Conservation (phyloP, 2,888 invertebrate genomes). For the Gordius sp. region DNA sequence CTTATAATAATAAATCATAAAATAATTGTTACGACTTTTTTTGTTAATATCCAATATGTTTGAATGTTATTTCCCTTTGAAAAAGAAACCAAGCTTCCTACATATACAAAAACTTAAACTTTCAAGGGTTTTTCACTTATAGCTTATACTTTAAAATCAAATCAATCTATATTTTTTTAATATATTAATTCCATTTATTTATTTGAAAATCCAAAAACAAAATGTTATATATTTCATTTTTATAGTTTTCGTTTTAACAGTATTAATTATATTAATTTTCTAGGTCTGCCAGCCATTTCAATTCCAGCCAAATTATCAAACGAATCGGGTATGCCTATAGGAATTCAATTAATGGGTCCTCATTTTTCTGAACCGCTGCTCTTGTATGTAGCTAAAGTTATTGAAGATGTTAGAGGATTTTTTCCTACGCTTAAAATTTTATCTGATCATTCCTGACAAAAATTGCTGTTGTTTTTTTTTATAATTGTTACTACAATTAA, state of each 20-base stretch:
- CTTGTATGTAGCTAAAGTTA: constrained; percentile 29
- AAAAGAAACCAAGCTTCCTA: too few relatives aligned
- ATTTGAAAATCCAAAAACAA: not conserved
- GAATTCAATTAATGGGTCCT: constrained; percentile 61
- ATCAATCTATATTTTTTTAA: not conserved
- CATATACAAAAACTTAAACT: not conserved
- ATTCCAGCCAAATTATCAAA: constrained; percentile 51
- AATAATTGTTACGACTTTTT: too few relatives aligned
- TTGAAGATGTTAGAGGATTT: not conserved
- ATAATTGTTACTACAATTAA: too few relatives aligned
- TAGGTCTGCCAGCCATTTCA: constrained; percentile 55
- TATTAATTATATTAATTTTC: not conserved
- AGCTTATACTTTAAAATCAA: too few relatives aligned
- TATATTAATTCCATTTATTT: not conserved
- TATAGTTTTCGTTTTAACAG: not conserved
- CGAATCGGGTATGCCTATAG: constrained; percentile 45
- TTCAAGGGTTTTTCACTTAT: not conserved
- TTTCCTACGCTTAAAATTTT: constrained; percentile 8
- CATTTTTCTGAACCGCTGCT: constrained; percentile 46
- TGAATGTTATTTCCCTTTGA: too few relatives aligned
- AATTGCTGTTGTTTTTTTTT: too few relatives aligned
- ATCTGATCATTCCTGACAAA: too few relatives aligned
- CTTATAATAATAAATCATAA: not conserved
- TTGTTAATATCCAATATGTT: too few relatives aligned
- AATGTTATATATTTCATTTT: not conserved